A percentile compares a stretch with the other conserved stretches of the same genome.
Conservation (phyloP, 2,113 vertebrate species). For the Mesocricetus auratus region DNA sequence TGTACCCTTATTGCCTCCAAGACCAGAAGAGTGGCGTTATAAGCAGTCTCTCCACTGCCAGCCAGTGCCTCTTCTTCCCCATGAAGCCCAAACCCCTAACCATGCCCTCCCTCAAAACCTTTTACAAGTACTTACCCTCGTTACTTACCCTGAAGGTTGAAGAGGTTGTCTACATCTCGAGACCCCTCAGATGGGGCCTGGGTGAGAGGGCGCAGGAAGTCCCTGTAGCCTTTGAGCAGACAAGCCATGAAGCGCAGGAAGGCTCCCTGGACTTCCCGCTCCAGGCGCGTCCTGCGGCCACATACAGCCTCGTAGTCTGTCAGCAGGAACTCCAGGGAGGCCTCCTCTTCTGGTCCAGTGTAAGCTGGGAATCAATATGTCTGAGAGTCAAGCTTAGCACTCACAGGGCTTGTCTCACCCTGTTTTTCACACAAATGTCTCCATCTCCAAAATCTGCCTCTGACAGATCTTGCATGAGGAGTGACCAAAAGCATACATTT, state of each 20-base stretch:
- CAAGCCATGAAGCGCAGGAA: slow-evolving; percentile 97
- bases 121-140: background rate
- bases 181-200: slow-evolving; percentile 90
- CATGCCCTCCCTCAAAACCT: background rate
- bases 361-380: slow-evolving; percentile 86
- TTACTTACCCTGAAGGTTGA: slow-evolving; percentile 93
- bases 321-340: slow-evolving; percentile 94
- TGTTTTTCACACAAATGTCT: background rate
- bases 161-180: slow-evolving; percentile 93
- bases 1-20: background rate
- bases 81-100: background rate
- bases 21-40: background rate
- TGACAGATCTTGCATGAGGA: background rate
- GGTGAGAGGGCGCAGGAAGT: slow-evolving; percentile 94
- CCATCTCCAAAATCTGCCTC: background rate
- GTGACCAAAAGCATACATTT: background rate
- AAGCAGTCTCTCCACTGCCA: fast-evolving
- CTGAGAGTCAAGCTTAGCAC: background rate
- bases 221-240: slow-evolving; percentile 91
- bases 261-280: slow-evolving; percentile 94
- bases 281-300: slow-evolving; percentile 93
- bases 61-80: fast-evolving
- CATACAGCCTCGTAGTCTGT: slow-evolving; percentile 94
- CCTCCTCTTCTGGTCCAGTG: slow-evolving; percentile 93
- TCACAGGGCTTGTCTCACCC: fast-evolving